These are phyloP conservation scores for Aphidius colemani DNA, from an alignment of 2,888 invertebrate species.

Conservation along the genomic window DNA sequence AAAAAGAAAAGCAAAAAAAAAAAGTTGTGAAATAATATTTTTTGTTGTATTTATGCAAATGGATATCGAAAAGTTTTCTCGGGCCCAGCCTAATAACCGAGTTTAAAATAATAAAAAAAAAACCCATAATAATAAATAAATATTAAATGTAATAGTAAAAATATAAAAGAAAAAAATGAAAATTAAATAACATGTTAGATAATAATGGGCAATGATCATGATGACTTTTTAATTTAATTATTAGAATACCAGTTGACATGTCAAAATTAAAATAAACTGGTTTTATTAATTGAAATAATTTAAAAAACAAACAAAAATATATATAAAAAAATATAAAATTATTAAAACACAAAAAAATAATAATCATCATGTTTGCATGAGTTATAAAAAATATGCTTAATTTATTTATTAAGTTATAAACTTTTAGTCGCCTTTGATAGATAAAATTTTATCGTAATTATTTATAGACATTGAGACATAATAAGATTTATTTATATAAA, in stretches of 20 bases:
- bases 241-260: constrained; percentile 28
- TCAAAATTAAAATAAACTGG: constrained; percentile 23
- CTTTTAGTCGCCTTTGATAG: too few species aligned
- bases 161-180: constrained; percentile 21
- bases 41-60: background rate
- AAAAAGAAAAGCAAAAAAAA: too few species aligned
- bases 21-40: background rate
- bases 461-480: constrained; percentile 15
- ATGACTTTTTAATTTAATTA: constrained; percentile 32
- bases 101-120: constrained; percentile 26
- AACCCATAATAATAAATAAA: background rate
- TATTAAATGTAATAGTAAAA: background rate
- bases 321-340: background rate
- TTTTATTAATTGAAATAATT: too few species aligned
- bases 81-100: constrained; percentile 21
- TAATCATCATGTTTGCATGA: background rate
- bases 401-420: background rate
- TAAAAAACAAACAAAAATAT: background rate
- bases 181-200: constrained; percentile 28
- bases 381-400: background rate
- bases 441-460: background rate
- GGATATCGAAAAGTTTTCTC: background rate
- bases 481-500: constrained; percentile 1
- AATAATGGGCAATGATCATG: constrained; percentile 34
- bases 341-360: background rate